Evolutionary conservation across 2,797 vertebrate species (phyloP).

Genomic region (Erpetoichthys calabaricus): DNA sequence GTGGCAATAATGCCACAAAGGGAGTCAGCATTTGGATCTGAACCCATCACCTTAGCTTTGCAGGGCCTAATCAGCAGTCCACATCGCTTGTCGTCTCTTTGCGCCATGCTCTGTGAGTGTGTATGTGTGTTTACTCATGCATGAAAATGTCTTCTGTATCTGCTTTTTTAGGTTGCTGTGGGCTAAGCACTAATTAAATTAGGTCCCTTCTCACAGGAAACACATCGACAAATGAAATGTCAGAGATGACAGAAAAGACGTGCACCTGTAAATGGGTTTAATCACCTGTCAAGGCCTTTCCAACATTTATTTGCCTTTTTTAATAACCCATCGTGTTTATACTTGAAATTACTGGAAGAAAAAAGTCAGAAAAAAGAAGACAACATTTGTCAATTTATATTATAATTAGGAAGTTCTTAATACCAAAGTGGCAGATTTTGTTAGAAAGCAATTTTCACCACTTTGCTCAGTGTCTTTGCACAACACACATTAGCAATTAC

Average conservation of each 20-base stretch:
- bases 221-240: neutral
- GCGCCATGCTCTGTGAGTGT: too few relatives aligned
- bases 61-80: too few relatives aligned
- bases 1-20: too few relatives aligned
- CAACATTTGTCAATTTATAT: constrained; percentile 35
- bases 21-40: too few relatives aligned
- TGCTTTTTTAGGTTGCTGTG: too few relatives aligned
- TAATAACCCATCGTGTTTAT: neutral
- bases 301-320: neutral
- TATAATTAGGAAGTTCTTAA: constrained; percentile 42
- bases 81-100: too few relatives aligned
- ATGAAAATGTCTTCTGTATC: too few relatives aligned
- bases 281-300: neutral
- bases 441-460: constrained; percentile 10
- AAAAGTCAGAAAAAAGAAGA: constrained; percentile 21
- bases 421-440: constrained; percentile 3
- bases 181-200: neutral
- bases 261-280: neutral
- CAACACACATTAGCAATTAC: constrained; percentile 9
- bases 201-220: neutral
- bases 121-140: too few relatives aligned
- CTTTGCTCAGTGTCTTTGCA: constrained; percentile 7
- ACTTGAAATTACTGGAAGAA: neutral
- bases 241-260: neutral
- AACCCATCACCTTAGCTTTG: too few relatives aligned